Percentiles rank a stretch among this genome's conserved stretches.
phyloP scores from a whole-genome alignment of 2,888 invertebrate species.

The Sarcophaga carnaria region DNA sequence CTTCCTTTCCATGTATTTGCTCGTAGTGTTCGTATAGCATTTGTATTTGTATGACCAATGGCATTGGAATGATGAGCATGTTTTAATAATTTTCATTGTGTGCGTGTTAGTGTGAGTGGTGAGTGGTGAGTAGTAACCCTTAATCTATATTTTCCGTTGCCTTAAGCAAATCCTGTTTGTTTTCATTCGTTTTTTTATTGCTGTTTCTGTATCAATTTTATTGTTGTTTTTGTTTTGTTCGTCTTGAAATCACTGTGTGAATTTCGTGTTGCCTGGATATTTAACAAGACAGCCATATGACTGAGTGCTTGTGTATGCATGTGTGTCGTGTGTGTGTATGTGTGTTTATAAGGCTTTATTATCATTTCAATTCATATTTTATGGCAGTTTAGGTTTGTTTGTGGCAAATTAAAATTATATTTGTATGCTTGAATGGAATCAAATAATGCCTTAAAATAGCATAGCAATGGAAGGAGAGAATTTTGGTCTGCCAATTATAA shows the following conservation, averaged over 20 bases:
- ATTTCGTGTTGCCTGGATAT: slow-evolving; percentile 8
- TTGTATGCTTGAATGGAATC: slow-evolving; percentile 65
- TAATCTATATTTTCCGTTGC: slow-evolving; percentile 67
- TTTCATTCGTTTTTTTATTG: background rate
- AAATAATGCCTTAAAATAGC: slow-evolving; percentile 38
- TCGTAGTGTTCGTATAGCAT: background rate
- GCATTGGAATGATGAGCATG: slow-evolving; percentile 1
- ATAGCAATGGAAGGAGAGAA: too few species aligned
- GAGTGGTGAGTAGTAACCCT: slow-evolving; percentile 50
- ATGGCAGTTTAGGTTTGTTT: slow-evolving; percentile 41
- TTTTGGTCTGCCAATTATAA: too few species aligned
- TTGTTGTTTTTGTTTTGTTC: background rate
- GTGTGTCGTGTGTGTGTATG: background rate
- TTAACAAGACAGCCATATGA: background rate
- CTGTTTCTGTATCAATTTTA: background rate
- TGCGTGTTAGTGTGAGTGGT: slow-evolving; percentile 17
- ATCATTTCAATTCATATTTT: slow-evolving; percentile 68
- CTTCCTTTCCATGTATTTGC: background rate
- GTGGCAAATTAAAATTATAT: slow-evolving; percentile 60
- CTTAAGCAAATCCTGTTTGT: slow-evolving; percentile 35
- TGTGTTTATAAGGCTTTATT: background rate
- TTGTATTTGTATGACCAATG: slow-evolving; percentile 44
- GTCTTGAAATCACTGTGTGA: slow-evolving; percentile 51
- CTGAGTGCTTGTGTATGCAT: too few species aligned
- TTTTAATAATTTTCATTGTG: background rate